Base-by-base conservation (phyloP, 2,888 invertebrate genomes). In the Drosophila anomalipes region DNA sequence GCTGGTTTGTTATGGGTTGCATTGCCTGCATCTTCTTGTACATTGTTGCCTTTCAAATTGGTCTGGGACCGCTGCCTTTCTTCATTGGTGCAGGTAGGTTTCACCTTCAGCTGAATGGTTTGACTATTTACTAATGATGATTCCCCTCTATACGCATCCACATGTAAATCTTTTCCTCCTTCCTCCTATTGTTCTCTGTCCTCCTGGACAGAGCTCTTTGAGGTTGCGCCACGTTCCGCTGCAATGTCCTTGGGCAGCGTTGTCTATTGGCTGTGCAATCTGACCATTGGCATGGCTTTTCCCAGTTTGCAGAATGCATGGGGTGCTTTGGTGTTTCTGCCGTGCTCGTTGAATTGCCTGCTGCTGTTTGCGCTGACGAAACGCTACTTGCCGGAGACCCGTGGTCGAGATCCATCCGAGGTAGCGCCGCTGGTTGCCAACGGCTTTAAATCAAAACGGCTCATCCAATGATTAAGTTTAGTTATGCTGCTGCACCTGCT, bases 171-270 rank as follows among this genome's bases (percentile, higher is more conserved):
- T 10, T 4, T 37, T 19, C 1, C 1, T 1, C 2, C 16, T 93
- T 91, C 4, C 1, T 19, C 6, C 16, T n/a, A 70, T 33, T 74
- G 64, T 14, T 14, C 12, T 35, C 4, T 35, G 33, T 35, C 66
- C 83, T 78, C 16, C 7, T 47, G 7, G 4, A 6, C 93, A 93
- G 98, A 98, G 93, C 92, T 98, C 63, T 97, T 98, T 91, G 97
- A 97, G 89, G 96, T 97, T 66, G 96, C 96, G 0, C 97, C 97
- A 0, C 95, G 97, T 26, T 95, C 97, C 0, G 95, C 95, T 9
- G 97, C 97, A 52, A 97, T 98, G 97, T 95, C 97, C 47, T 94
- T 97, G 91, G 97, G 97, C 37, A 97, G 97, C 68, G 95, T 97
- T 84, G 95, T 96, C 74, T 98, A 97, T 93, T 98, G 98, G 98